Conservation (phyloP, 2,113 vertebrate species). For the Epinephelus fuscoguttatus region DNA sequence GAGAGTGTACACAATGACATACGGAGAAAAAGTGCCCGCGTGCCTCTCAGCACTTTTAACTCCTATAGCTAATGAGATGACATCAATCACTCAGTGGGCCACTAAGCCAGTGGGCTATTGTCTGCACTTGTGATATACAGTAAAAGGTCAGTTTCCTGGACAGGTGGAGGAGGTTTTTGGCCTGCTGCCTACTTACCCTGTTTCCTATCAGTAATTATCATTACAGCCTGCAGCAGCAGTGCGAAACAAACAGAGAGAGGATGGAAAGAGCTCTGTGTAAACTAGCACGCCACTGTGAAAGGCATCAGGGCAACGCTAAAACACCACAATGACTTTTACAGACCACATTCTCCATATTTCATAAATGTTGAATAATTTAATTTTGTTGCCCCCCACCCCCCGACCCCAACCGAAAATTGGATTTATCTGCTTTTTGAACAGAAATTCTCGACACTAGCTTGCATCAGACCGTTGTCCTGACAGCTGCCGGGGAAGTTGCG, state of each 20-base stretch:
- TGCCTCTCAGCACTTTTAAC: slow-evolving; percentile 53
- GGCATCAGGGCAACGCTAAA: background rate
- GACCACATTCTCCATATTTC: background rate
- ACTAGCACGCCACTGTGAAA: background rate
- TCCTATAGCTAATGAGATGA: slow-evolving; percentile 68
- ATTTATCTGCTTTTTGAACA: slow-evolving; percentile 22
- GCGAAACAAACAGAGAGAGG: slow-evolving; percentile 1
- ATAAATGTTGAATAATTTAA: slow-evolving; percentile 22
- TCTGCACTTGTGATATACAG: slow-evolving; percentile 59
- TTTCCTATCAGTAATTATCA: slow-evolving; percentile 45
- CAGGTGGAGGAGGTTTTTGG: slow-evolving; percentile 50
- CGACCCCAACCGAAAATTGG: background rate
- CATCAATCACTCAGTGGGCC: slow-evolving; percentile 72
- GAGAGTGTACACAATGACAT: slow-evolving; percentile 41
- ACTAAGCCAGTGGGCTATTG: slow-evolving; percentile 55
- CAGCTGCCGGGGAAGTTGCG: slow-evolving; percentile 31
- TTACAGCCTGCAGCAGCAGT: slow-evolving; percentile 12
- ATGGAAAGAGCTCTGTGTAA: slow-evolving; percentile 17
- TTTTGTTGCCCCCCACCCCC: background rate
- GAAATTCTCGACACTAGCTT: slow-evolving; percentile 50
- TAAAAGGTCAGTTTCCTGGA: slow-evolving; percentile 61
- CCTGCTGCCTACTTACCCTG: slow-evolving; percentile 10
- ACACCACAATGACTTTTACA: background rate
- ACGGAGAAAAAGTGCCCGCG: slow-evolving; percentile 27
- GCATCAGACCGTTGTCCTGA: slow-evolving; percentile 60